Percentiles rank a stretch among this genome's conserved stretches.
These are phyloP conservation scores for Corapipo altera DNA, from an alignment of 2,113 vertebrate species.

Conservation along the genomic window DNA sequence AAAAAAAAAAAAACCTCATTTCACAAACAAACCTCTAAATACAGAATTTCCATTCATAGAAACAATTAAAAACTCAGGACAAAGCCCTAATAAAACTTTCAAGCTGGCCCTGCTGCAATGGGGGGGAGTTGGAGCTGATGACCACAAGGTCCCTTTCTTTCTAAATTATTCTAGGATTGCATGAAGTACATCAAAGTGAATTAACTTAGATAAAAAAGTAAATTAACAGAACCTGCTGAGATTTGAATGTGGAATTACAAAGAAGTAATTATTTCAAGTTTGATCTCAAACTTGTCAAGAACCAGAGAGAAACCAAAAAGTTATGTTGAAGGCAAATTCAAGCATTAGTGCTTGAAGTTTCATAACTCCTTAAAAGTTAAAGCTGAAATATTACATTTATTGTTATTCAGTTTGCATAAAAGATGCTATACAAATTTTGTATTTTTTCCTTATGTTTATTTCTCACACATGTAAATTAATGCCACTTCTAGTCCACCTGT, in stretches of 20 bases:
- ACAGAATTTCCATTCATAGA: rapidly evolving
- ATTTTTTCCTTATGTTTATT: neutral
- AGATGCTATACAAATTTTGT: neutral
- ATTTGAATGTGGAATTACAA: neutral
- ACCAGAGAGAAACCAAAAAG: neutral
- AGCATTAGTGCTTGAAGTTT: neutral
- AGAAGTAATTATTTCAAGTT: neutral
- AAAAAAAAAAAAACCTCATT: neutral
- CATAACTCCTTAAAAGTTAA: neutral
- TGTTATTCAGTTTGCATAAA: neutral
- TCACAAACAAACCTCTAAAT: neutral
- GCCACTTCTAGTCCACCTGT: neutral
- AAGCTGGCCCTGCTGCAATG: neutral
- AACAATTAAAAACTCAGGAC: neutral
- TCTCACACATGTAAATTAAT: neutral
- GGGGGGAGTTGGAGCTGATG: rapidly evolving
- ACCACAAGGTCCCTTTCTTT: neutral
- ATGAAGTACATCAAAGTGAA: neutral
- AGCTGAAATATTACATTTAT: neutral
- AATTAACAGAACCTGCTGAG: neutral
- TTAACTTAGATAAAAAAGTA: neutral
- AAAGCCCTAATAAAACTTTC: neutral
- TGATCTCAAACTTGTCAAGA: neutral
- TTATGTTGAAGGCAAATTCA: neutral
- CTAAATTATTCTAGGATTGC: neutral